Evolutionary conservation across 2,888 invertebrate genomes (phyloP), one percentile per base, ranked within the genome.

Genomic region (Ethmia dodecea): DNA sequence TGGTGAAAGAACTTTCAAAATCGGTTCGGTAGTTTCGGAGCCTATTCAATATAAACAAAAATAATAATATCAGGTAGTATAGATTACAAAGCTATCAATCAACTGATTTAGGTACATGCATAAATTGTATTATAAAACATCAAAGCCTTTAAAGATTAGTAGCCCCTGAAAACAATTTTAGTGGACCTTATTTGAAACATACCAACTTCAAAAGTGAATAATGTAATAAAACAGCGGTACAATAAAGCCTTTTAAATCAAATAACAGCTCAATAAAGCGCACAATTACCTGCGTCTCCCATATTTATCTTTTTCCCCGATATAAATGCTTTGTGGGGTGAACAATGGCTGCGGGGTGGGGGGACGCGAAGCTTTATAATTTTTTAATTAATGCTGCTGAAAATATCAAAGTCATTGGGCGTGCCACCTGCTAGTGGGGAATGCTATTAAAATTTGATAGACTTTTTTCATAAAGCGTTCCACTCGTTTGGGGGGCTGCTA

Each of bases 371-470:
- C 84, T 81, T 79, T 81, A 84, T 83, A 84, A 78, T 83, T 86
- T 86, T 86, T 87, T 86, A 86, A 86, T 87, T 86, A 86, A 86
- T 81, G 55, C 72, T 64, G 69, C 65, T 68, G 74, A 77, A 86
- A 86, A 86, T 83, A 86, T 86, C 84, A 84, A 86, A 86, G 86
- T 86, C 86, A 86, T 74, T 67, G 72, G 57, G 52, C 58, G 58
- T 55, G 60, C 60, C 55, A 56, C 64, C 61, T 56, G 60, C 68
- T 79, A 78, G 78, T 75, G 63, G 68, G 59, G 67, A 74, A 69
- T 71, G 73, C 62, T 72, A 70, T 77, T 76, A 69, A 70, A 67
- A 60, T 71, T 70, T 68, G 57, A 65, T 68, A 64, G 65, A 65
- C 61, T 60, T 66, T 68, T 69, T 64, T 58, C 60, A 66, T 66